These are phyloP conservation scores for Cotesia chilonis DNA, from an alignment of 1,140 invertebrate genomes.

Conservation along the genomic window DNA sequence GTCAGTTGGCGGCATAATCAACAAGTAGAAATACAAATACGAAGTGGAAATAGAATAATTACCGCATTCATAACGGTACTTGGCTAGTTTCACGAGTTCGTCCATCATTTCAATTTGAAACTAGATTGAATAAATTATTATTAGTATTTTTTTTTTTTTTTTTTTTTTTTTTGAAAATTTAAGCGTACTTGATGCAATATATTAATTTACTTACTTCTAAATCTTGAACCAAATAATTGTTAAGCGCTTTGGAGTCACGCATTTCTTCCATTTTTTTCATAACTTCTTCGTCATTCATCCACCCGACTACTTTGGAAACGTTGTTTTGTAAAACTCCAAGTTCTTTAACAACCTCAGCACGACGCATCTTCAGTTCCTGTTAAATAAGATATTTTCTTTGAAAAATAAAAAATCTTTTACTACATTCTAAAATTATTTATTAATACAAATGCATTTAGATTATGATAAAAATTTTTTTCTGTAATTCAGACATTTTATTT, in stretches of 20 bases:
- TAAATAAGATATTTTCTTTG: slow-evolving; percentile 38
- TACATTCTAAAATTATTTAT: too few species aligned
- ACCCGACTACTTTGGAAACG: slow-evolving; percentile 81
- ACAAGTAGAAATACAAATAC: slow-evolving; percentile 95
- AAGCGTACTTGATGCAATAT: slow-evolving; percentile 1
- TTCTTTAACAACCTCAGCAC: slow-evolving; percentile 83
- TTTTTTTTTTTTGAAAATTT: neutral
- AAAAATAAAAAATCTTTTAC: too few species aligned
- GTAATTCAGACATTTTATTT: too few species aligned
- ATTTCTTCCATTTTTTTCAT: slow-evolving; percentile 92
- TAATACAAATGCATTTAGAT: too few species aligned
- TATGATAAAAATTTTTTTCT: too few species aligned
- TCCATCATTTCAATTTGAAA: slow-evolving; percentile 95
- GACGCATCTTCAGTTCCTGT: slow-evolving; percentile 80
- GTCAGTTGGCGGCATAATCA: slow-evolving; percentile 90
- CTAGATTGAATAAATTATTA: slow-evolving; percentile 60
- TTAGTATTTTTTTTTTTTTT: neutral
- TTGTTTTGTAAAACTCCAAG: slow-evolving; percentile 85
- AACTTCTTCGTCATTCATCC: slow-evolving; percentile 89
- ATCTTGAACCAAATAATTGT: slow-evolving; percentile 82
- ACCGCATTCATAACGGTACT: slow-evolving; percentile 98
- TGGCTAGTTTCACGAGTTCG: slow-evolving; percentile 92
- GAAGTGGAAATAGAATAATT: slow-evolving; percentile 95
- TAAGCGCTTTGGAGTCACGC: slow-evolving; percentile 91
- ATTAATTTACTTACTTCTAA: slow-evolving; percentile 53